Evolutionary conservation across 2,888 invertebrate species (phyloP).

Genomic region (Homarus gammarus): DNA sequence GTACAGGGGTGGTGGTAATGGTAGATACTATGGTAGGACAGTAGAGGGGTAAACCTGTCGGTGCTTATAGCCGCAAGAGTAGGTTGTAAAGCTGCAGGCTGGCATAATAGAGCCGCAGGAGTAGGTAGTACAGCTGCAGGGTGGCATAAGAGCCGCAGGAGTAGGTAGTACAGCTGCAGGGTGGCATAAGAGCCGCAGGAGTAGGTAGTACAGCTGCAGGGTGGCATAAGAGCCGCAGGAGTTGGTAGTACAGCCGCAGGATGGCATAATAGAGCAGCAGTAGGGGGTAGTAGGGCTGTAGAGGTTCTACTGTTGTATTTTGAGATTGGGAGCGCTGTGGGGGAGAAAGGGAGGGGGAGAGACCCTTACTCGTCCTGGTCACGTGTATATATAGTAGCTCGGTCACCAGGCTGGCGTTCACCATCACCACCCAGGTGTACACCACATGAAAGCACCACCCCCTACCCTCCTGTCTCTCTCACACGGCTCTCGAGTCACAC

Average conservation of each 20-base stretch:
- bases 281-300: too few species aligned
- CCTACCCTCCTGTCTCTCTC: background rate
- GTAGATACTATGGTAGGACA: background rate
- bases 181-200: too few species aligned
- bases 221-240: too few species aligned
- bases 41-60: background rate
- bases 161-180: too few species aligned
- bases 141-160: too few species aligned
- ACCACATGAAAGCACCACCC: background rate
- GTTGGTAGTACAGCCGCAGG: too few species aligned
- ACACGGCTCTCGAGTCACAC: conserved; percentile 6
- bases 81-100: too few species aligned
- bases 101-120: too few species aligned
- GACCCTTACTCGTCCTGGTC: conserved; percentile 25
- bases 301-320: conserved; percentile 52
- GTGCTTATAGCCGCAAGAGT: too few species aligned
- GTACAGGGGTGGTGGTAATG: background rate
- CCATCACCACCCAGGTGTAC: conserved; percentile 19
- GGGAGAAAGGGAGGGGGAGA: background rate
- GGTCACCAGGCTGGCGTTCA: conserved; percentile 33
- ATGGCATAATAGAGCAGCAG: too few species aligned
- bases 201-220: too few species aligned
- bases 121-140: too few species aligned
- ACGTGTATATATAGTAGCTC: conserved; percentile 36
- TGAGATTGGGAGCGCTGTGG: conserved; percentile 13